Evolutionary conservation across 1,140 invertebrate species (phyloP).

Genomic region (Pseudomyrmex sp.): DNA sequence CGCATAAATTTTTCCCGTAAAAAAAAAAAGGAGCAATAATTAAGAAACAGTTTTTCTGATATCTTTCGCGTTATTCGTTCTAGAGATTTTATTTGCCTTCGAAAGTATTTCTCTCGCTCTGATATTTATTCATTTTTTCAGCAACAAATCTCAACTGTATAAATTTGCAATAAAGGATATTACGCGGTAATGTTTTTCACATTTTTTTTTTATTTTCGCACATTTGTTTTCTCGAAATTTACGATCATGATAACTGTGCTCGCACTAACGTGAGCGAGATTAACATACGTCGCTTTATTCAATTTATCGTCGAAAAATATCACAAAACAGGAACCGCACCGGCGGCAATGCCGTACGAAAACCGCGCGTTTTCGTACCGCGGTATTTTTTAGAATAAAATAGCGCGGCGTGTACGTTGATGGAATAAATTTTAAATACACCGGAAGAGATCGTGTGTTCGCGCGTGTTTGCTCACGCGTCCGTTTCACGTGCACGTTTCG

Average conservation of each 20-base stretch:
- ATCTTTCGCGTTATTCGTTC: too few relatives aligned
- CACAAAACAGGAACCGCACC: neutral
- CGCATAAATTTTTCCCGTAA: neutral
- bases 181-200: neutral
- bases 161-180: neutral
- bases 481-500: slow-evolving; percentile 20
- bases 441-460: slow-evolving; percentile 16
- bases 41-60: neutral
- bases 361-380: neutral
- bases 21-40: slow-evolving; percentile 2
- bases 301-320: slow-evolving; percentile 30
- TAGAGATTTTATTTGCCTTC: too few relatives aligned
- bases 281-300: slow-evolving; percentile 20
- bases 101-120: neutral
- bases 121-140: neutral
- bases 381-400: slow-evolving; percentile 27
- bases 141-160: neutral
- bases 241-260: neutral
- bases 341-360: neutral
- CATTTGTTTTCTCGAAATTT: neutral
- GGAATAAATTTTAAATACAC: slow-evolving; percentile 50
- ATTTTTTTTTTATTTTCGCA: neutral
- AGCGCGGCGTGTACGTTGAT: slow-evolving; percentile 6
- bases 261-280: slow-evolving; percentile 5
- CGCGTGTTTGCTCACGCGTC: slow-evolving; percentile 35